Evolutionary conservation across 2,113 vertebrate genomes (phyloP).

Genomic region (Origma solitaria): DNA sequence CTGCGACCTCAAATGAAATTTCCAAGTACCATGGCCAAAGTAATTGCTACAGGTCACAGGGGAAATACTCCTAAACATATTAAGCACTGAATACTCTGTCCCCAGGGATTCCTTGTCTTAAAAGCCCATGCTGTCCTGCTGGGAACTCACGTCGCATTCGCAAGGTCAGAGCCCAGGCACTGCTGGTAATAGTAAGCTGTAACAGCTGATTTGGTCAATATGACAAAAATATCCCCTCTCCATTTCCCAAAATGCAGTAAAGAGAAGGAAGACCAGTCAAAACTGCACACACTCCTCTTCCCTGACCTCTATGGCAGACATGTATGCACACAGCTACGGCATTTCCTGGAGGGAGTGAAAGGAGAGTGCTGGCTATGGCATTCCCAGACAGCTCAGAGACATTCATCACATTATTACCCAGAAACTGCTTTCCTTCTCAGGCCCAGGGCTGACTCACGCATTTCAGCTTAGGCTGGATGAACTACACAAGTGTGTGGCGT

Average conservation of each 20-base stretch:
- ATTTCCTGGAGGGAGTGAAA: not conserved
- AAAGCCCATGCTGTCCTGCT: not conserved
- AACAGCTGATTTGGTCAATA: not conserved
- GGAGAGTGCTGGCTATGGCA: not conserved
- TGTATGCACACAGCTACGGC: accelerated
- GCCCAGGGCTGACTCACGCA: not conserved
- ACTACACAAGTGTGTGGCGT: too few species aligned
- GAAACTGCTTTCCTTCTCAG: not conserved
- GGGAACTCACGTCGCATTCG: accelerated
- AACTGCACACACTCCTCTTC: not conserved
- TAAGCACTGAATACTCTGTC: not conserved
- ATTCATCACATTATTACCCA: not conserved
- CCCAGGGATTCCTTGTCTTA: not conserved
- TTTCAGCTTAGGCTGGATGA: not conserved
- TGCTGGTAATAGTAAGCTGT: not conserved
- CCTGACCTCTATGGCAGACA: not conserved
- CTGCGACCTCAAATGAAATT: not conserved
- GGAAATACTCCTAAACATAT: not conserved
- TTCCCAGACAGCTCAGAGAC: not conserved
- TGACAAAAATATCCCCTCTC: not conserved
- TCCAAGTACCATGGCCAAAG: not conserved
- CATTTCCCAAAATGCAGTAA: not conserved
- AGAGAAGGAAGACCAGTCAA: not conserved
- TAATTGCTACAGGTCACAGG: not conserved
- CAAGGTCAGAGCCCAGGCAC: not conserved